A percentile compares a stretch with the other conserved stretches of the same genome.
Conservation (phyloP, 1,140 invertebrate species). For the Habropoda laboriosa region DNA sequence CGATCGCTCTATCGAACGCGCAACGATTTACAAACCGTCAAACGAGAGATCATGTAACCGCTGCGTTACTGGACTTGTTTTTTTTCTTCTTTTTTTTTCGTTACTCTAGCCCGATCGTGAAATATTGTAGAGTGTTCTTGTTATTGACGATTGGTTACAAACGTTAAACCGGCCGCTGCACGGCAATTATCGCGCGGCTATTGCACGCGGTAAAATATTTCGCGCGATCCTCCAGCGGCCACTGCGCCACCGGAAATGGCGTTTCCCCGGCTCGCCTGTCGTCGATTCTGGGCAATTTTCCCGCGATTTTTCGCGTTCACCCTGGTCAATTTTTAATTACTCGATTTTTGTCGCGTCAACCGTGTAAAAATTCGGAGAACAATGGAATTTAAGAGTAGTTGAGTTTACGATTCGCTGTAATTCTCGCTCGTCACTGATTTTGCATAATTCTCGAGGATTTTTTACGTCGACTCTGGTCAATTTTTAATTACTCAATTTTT, state of each 20-base stretch:
- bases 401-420: no score
- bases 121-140: slow-evolving; percentile 59
- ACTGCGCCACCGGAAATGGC: neutral
- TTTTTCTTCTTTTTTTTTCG: neutral
- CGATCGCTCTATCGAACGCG: neutral
- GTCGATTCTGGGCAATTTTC: slow-evolving; percentile 21
- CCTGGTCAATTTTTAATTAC: neutral
- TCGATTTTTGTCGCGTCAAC: no score
- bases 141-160: slow-evolving; percentile 62
- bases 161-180: slow-evolving; percentile 57
- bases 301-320: neutral
- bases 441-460: slow-evolving; percentile 13
- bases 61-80: slow-evolving; percentile 7
- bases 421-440: neutral
- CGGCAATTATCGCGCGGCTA: slow-evolving; percentile 55
- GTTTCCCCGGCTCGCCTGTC: neutral
- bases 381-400: no score
- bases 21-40: slow-evolving; percentile 49
- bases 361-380: no score
- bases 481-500: slow-evolving; percentile 23
- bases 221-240: neutral
- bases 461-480: neutral
- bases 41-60: slow-evolving; percentile 52
- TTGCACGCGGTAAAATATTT: slow-evolving; percentile 60
- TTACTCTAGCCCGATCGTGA: slow-evolving; percentile 35